Evolutionary conservation across 2,113 vertebrate species (phyloP).

Genomic region (Onychostruthus taczanowskii): DNA sequence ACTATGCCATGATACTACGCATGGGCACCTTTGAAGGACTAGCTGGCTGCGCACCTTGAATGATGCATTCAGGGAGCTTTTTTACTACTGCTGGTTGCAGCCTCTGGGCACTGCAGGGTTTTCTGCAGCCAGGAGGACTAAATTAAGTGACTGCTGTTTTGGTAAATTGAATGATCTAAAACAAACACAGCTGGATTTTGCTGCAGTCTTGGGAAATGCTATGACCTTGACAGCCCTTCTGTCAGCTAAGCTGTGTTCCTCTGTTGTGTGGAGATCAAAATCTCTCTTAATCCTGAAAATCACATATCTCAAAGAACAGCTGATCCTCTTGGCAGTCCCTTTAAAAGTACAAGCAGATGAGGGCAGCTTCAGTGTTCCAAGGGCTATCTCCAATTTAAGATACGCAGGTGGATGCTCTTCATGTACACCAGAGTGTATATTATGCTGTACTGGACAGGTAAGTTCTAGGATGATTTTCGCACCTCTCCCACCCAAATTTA

Average conservation of each 20-base stretch:
- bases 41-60: background rate
- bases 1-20: background rate
- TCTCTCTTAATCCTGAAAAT: constrained; percentile 25
- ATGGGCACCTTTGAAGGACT: background rate
- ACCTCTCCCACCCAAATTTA: background rate
- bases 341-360: background rate
- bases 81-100: background rate
- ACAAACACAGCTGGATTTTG: background rate
- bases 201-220: background rate
- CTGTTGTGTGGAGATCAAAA: background rate
- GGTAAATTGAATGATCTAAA: constrained; percentile 20
- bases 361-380: background rate
- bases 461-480: background rate
- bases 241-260: background rate
- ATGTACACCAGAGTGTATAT: background rate
- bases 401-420: background rate
- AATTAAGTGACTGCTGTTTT: background rate
- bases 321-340: background rate
- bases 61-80: background rate
- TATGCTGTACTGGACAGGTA: background rate
- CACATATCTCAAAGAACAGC: background rate
- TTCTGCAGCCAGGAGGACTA: background rate
- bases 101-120: background rate
- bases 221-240: background rate
- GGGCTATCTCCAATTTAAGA: background rate